Conservation (phyloP, 2,797 vertebrate genomes). For the Mus spretus region DNA sequence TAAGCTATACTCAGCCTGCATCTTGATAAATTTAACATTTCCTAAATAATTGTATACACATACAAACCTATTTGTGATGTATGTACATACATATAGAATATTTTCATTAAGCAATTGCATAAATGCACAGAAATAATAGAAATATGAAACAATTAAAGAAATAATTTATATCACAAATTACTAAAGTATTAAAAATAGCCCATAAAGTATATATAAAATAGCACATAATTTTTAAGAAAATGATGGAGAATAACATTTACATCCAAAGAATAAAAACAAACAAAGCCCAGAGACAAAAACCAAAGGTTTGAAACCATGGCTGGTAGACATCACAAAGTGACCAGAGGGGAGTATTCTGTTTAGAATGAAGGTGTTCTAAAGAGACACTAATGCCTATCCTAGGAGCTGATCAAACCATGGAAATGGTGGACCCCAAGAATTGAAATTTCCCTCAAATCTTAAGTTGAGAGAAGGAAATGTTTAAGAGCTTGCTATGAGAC, state of each 20-base stretch:
- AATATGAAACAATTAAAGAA: neutral
- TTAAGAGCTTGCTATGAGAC: neutral
- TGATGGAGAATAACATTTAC: neutral
- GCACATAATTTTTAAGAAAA: neutral
- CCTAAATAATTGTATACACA: neutral
- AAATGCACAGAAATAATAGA: neutral
- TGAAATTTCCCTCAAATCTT: neutral
- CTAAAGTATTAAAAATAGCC: neutral
- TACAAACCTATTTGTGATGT: neutral
- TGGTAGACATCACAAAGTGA: too few species aligned
- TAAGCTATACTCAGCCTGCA: neutral
- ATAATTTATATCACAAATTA: neutral
- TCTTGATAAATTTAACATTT: neutral
- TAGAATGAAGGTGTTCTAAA: neutral
- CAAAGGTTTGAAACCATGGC: neutral
- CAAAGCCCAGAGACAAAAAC: neutral
- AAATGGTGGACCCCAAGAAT: accelerated
- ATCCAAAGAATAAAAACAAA: neutral
- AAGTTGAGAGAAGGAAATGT: neutral
- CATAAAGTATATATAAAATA: neutral
- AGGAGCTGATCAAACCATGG: neutral
- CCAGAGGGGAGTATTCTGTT: neutral
- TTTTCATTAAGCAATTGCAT: neutral
- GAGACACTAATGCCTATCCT: neutral
- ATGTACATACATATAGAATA: neutral